Base-by-base conservation (phyloP, 2,888 invertebrate species). In the Meteorus cinctellus region DNA sequence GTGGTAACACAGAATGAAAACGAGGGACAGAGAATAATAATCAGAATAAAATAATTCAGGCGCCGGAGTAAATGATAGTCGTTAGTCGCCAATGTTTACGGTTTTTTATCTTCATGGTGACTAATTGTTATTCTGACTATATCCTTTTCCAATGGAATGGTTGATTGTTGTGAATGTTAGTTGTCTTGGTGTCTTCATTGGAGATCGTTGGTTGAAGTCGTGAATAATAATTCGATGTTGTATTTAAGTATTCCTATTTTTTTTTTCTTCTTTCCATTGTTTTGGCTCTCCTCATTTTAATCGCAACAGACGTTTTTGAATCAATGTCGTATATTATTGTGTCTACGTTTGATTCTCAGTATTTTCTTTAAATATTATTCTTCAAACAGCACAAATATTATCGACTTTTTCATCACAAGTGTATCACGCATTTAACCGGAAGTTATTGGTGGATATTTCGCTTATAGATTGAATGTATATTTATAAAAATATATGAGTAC, bases 151-250 rank as follows among this genome's bases (percentile, higher is more conserved):
- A 55, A 19, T 55, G 55, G 19, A 55, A 55, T 55, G 55, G n/a
- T 19, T 5, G 19, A 55, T 19, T 24, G 48, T 48, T 4, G 55
- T 55, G 55, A 55, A 19, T 19, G 55, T 19, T 8, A 24, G n/a
- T n/a, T 55, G 19, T 19, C 19, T n/a, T n/a, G 48, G 62, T 31
- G 51, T 51, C 27, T 16, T 31, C 36, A 51, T 59, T 48, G 14
- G 63, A 72, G 29, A 63, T 62, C 62, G 51, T 16, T 72, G 4
- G 63, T 55, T 24, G 19, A 55, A 45, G 63, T 63, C 51, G 72
- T 72, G 72, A 72, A 72, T 72, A 72, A 72, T 72, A 72, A 72
- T 63, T 72, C 24, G 24, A 34, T 31, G 31, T 24, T 51, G 68
- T 51, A n/a, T 51, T 16, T 31, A 34, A 24, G 24, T 24, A 24